A percentile compares a stretch with the other conserved stretches of the same genome.
Evolutionary conservation across 2,797 vertebrate species (phyloP).

Genomic region (Pantherophis alleghaniensis): DNA sequence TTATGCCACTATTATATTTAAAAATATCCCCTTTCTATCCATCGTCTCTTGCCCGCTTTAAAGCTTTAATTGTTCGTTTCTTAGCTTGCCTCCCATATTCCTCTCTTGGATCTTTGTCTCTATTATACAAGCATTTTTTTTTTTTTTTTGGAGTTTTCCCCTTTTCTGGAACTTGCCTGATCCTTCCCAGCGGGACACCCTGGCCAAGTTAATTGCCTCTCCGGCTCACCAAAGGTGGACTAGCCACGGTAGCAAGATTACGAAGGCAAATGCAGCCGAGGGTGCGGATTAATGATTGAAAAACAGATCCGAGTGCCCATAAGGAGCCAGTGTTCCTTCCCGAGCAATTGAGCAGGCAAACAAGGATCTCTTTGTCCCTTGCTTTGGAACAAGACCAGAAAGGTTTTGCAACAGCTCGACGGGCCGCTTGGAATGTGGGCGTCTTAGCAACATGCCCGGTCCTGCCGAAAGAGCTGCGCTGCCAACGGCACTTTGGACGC

Average conservation of each 20-base stretch:
- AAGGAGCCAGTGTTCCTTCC: background rate
- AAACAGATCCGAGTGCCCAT: background rate
- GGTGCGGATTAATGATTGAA: background rate
- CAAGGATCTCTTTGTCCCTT: slow-evolving; percentile 57
- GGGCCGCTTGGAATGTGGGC: slow-evolving; percentile 16
- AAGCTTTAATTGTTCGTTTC: too few relatives aligned
- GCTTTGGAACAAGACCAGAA: slow-evolving; percentile 20
- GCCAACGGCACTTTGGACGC: fast-evolving
- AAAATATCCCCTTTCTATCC: too few relatives aligned
- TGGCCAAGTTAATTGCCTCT: background rate
- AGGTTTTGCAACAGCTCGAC: slow-evolving; percentile 17
- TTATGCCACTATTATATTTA: too few relatives aligned
- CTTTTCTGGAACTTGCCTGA: background rate
- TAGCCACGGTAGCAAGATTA: background rate
- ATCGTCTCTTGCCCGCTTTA: too few relatives aligned
- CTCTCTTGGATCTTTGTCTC: too few relatives aligned
- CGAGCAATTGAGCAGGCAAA: background rate
- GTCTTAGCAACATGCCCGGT: background rate
- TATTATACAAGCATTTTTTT: too few relatives aligned
- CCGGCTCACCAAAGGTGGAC: background rate
- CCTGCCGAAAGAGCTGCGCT: background rate
- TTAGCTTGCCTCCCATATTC: too few relatives aligned
- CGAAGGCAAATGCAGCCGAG: background rate
- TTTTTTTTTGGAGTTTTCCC: too few relatives aligned
- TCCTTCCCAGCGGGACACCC: background rate